Conservation (phyloP, 2,888 invertebrate genomes). For the Trachelus tabidus region DNA sequence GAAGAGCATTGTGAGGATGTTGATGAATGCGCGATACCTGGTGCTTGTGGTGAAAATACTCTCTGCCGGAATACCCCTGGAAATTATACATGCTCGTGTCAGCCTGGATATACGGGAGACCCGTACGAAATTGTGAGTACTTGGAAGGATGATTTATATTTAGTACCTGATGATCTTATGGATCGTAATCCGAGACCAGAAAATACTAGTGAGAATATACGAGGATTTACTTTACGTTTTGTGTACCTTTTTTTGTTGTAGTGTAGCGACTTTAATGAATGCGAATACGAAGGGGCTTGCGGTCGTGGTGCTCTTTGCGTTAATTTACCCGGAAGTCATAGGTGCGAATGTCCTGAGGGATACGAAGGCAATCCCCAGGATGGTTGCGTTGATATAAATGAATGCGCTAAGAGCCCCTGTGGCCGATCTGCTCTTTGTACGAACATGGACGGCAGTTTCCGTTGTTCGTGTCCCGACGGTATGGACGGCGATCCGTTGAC, state of each 20-base stretch:
- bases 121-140: constrained; percentile 75
- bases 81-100: constrained; percentile 88
- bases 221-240: neutral
- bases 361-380: constrained; percentile 83
- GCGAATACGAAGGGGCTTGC: constrained; percentile 77
- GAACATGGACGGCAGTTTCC: constrained; percentile 82
- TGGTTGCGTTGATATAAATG: constrained; percentile 81
- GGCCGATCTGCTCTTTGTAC: constrained; percentile 84
- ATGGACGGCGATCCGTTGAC: constrained; percentile 82
- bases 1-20: constrained; percentile 89
- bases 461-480: constrained; percentile 86
- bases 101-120: constrained; percentile 86
- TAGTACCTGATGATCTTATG: neutral
- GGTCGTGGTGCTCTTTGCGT: constrained; percentile 83
- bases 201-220: neutral
- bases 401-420: constrained; percentile 80
- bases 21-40: constrained; percentile 86
- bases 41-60: constrained; percentile 85
- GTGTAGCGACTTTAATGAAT: constrained; percentile 90
- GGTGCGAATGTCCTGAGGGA: constrained; percentile 87
- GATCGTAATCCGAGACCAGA: neutral
- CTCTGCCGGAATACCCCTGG: constrained; percentile 86
- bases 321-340: constrained; percentile 83
- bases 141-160: neutral
- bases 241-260: constrained; percentile 49